Conservation (phyloP, 2,888 invertebrate species). For the Cryptosula pallasiana region DNA sequence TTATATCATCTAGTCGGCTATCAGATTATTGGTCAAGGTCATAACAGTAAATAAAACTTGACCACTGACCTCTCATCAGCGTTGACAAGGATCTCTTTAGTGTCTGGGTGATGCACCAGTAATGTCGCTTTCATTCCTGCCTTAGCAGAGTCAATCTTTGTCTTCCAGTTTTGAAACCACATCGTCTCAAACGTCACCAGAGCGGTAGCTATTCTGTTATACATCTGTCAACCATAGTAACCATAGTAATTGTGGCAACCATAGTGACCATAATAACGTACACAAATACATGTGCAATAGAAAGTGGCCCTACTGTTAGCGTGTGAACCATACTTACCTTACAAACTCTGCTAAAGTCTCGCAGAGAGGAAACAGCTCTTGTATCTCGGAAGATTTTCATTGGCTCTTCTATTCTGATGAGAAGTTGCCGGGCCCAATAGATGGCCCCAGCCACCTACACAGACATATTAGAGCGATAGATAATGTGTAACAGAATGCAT, state of each 20-base stretch:
- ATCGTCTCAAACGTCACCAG: slow-evolving; percentile 51
- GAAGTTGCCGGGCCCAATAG: slow-evolving; percentile 49
- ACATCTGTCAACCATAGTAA: slow-evolving; percentile 29
- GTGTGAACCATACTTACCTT: background rate
- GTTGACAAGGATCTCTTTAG: slow-evolving; percentile 46
- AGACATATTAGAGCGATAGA: too few species aligned
- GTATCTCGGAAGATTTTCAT: slow-evolving; percentile 51
- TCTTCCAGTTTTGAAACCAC: slow-evolving; percentile 51
- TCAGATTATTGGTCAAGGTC: too few species aligned
- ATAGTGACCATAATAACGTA: too few species aligned
- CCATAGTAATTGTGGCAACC: too few species aligned
- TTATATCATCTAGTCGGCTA: too few species aligned
- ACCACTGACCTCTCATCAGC: slow-evolving; percentile 45
- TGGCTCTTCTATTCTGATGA: slow-evolving; percentile 50
- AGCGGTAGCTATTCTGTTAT: slow-evolving; percentile 45
- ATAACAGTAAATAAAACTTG: too few species aligned
- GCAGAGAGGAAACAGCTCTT: slow-evolving; percentile 45
- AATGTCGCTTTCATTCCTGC: slow-evolving; percentile 47
- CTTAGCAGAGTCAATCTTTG: slow-evolving; percentile 44
- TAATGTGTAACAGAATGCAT: too few species aligned
- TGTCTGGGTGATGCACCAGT: slow-evolving; percentile 44
- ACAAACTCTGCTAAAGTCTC: slow-evolving; percentile 40
- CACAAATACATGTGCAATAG: background rate
- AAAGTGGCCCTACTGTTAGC: background rate
- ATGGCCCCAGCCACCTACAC: slow-evolving; percentile 50